Evolutionary conservation across 2,113 vertebrate genomes (phyloP).

Genomic region (Elaphurus davidianus): DNA sequence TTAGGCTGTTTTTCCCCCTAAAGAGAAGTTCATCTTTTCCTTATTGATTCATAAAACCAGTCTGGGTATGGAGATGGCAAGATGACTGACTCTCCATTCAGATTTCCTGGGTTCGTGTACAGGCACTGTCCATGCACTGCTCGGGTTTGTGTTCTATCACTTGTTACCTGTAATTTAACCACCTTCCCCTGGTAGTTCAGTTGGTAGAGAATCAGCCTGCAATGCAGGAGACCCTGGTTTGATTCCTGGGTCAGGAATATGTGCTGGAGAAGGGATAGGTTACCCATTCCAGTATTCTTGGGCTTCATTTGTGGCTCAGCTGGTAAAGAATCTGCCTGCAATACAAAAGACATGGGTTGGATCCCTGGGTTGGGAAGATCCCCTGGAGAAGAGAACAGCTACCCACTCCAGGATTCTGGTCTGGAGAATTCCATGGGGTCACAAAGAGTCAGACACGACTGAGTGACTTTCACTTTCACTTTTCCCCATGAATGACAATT

Average conservation of each 20-base stretch:
- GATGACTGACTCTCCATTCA: background rate
- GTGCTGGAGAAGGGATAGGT: background rate
- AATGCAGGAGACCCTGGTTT: background rate
- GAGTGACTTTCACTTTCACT: background rate
- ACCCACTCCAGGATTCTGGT: background rate
- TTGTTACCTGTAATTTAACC: background rate
- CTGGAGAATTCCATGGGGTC: background rate
- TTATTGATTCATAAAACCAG: background rate
- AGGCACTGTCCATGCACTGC: background rate
- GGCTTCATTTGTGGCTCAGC: background rate
- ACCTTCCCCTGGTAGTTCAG: background rate
- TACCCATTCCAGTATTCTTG: background rate
- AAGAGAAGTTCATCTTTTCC: background rate
- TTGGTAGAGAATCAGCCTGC: background rate
- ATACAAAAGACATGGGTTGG: background rate
- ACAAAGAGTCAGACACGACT: background rate
- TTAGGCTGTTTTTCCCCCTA: background rate
- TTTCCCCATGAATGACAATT: background rate
- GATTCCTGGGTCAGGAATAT: background rate
- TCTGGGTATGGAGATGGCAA: background rate
- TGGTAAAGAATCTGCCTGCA: background rate
- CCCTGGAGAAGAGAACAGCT: background rate
- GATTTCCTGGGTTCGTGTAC: background rate
- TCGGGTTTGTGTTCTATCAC: background rate
- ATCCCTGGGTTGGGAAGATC: background rate